Evolutionary conservation across 2,113 vertebrate genomes (phyloP).

Genomic region (Castor canadensis): DNA sequence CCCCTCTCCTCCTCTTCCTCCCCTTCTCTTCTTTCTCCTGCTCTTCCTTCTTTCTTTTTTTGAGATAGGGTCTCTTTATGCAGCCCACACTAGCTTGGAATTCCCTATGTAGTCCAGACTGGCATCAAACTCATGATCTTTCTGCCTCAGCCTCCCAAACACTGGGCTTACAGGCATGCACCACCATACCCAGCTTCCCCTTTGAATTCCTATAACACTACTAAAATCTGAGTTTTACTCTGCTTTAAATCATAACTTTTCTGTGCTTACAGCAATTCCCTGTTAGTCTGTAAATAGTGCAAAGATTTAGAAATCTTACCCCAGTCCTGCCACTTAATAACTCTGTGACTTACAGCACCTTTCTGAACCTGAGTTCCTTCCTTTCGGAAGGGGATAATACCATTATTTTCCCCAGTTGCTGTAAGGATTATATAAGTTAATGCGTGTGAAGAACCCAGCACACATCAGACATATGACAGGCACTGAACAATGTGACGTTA

Average conservation of each 20-base stretch:
- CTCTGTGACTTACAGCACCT: not conserved
- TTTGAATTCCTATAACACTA: not conserved
- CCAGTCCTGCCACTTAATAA: not conserved
- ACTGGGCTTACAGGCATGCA: too few species aligned
- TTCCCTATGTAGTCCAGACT: too few species aligned
- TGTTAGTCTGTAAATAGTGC: not conserved
- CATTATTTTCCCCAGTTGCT: not conserved
- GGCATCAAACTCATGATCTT: too few species aligned
- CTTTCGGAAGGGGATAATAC: not conserved
- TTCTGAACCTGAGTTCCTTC: not conserved
- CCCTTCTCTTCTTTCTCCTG: too few species aligned
- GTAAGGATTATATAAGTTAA: not conserved
- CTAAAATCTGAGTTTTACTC: not conserved
- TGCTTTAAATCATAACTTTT: not conserved
- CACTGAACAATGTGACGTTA: not conserved
- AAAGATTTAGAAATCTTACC: not conserved
- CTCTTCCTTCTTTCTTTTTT: too few species aligned
- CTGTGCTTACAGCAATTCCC: not conserved
- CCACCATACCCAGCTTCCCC: not conserved
- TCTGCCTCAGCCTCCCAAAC: too few species aligned
- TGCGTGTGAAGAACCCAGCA: not conserved
- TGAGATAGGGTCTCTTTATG: not conserved
- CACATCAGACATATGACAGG: too few species aligned
- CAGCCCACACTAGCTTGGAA: too few species aligned
- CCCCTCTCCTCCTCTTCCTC: too few species aligned